Percentiles rank a stretch among this genome's conserved stretches.
Evolutionary conservation across 1,140 invertebrate genomes (phyloP).

Genomic region (Drosophila takahashii): DNA sequence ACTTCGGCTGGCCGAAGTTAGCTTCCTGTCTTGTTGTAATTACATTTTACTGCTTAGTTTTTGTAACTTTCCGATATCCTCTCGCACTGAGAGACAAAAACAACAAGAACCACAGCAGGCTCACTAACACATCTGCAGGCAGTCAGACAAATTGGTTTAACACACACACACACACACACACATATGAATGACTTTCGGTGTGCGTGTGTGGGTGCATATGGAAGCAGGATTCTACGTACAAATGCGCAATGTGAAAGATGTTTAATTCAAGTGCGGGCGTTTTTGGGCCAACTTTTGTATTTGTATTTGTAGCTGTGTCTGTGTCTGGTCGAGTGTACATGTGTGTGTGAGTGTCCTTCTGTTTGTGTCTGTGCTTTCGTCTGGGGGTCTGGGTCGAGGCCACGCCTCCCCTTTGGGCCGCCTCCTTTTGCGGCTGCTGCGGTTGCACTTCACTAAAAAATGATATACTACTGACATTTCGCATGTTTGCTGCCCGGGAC

Average conservation of each 20-base stretch:
- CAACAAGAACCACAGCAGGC: conserved; percentile 27
- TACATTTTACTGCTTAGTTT: background rate
- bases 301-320: conserved; percentile 8
- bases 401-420: conserved; percentile 1
- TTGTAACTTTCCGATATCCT: background rate
- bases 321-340: background rate
- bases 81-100: conserved; percentile 20
- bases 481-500: conserved; percentile 30
- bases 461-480: conserved; percentile 68
- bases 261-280: conserved; percentile 74
- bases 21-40: too few species aligned
- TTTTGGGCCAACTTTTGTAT: conserved; percentile 35
- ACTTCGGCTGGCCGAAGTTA: too few species aligned
- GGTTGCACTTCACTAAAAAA: conserved; percentile 73
- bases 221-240: conserved; percentile 32
- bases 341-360: conserved; percentile 2
- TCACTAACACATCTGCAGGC: conserved; percentile 39
- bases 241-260: conserved; percentile 62
- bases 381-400: conserved; percentile 35
- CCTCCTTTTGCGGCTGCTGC: conserved; percentile 39
- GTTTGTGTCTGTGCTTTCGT: conserved; percentile 20
- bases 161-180: conserved; percentile 35
- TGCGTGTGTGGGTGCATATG: conserved; percentile 29
- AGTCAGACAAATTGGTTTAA: conserved; percentile 79
- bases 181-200: background rate